A percentile compares a stretch with the other conserved stretches of the same genome.
Evolutionary conservation across 2,113 vertebrate species (phyloP).

Genomic region (Jacana jacana): DNA sequence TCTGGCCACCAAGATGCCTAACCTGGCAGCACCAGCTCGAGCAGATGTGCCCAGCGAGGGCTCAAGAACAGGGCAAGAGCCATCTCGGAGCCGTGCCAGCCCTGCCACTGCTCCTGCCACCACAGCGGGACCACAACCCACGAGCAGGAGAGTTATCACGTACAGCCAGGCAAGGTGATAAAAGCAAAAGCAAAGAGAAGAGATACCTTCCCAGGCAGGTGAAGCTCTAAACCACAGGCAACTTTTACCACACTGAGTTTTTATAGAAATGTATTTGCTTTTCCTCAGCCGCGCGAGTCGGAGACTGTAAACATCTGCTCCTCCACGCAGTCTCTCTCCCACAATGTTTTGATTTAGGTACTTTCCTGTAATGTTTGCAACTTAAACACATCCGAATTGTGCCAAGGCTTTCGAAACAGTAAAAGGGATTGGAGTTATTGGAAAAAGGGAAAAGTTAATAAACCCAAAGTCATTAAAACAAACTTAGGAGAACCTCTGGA

Average conservation of each 20-base stretch:
- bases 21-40: background rate
- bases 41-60: background rate
- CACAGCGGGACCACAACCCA: background rate
- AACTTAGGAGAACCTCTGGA: background rate
- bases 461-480: background rate
- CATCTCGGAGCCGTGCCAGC: background rate
- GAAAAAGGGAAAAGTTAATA: slow-evolving; percentile 4
- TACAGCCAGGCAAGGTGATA: background rate
- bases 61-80: background rate
- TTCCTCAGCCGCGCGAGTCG: slow-evolving; percentile 1
- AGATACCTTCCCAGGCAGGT: background rate
- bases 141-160: background rate
- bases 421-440: background rate
- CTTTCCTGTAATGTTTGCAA: slow-evolving; percentile 26
- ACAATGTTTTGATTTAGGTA: slow-evolving; percentile 57
- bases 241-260: background rate
- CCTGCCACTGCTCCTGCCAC: background rate
- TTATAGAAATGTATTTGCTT: background rate
- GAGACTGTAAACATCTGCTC: slow-evolving; percentile 53
- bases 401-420: slow-evolving; percentile 19
- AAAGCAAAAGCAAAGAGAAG: background rate
- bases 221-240: background rate
- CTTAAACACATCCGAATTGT: slow-evolving; percentile 32
- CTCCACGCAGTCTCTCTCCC: slow-evolving; percentile 1
- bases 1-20: background rate